Base-by-base conservation (phyloP, 2,113 vertebrate genomes). In the Saguinus imperator region DNA sequence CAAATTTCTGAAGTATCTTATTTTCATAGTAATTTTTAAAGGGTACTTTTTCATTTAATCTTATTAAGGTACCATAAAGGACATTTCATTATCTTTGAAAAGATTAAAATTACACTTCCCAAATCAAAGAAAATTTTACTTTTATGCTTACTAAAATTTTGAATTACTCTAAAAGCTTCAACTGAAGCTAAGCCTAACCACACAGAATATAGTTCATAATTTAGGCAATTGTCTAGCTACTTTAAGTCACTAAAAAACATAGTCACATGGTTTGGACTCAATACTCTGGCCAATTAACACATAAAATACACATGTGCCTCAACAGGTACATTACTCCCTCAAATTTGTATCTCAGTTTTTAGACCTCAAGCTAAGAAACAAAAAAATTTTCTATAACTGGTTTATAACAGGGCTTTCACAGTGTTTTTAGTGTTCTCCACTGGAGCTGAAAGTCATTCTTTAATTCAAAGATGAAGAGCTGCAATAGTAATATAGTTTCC, bases 401-500 rank as follows among this genome's bases (percentile, higher is more conserved):
- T 77, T 92, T 94, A 76, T 81, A 66, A 87, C 87, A 92, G 20
- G 6, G 27, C 13, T 66, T 48, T 94, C 57, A 64, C 3, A 16
- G 8, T 55, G 58, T 86, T 93, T 95, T 93, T 50, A 89, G 92
- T 97, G 25, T 79, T 97, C 81, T 95, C 68, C 70, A 93, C 8
- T 96, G 75, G 40, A 97, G 61, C 73, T 90, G 70, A 96, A 98
- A 97, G 66, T 86, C 75, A 96, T 95, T 70, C 64, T 97, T 96
- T 97, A 97, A 93, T 96, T 92, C 45, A 95, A 68, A 95, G 87
- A 96, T 87, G 77, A 95, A 86, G 82, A 93, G 68, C 40, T 55
- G 12, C 6, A 13, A 18, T 91, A 89, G 52, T 95, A 94, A 94
- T 52, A 88, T 25, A 95, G 23, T 95, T 95, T 96, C 84, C 90